These are phyloP conservation scores for Beroe forskalii DNA, from an alignment of 37 sponge, comb jelly and placozoan species.

Conservation along the genomic window DNA sequence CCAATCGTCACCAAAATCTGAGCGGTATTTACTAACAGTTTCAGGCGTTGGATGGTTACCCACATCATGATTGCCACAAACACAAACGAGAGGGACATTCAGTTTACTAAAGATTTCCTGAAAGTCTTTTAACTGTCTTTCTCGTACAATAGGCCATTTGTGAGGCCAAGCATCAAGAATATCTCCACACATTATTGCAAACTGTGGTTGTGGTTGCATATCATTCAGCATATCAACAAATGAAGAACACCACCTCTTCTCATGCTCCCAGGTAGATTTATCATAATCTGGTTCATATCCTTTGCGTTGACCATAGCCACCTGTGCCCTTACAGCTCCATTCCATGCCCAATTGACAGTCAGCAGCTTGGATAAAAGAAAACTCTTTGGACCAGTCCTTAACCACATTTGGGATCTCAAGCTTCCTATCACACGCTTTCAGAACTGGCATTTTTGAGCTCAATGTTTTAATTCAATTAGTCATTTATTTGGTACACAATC, in stretches of 20 bases:
- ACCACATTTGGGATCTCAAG: not conserved
- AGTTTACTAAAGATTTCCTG: not conserved
- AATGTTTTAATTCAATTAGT: too few species aligned
- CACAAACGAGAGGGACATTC: slow-evolving; percentile 38
- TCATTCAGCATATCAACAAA: slow-evolving; percentile 43
- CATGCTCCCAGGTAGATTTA: slow-evolving; percentile 24
- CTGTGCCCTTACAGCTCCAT: not conserved
- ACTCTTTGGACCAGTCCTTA: slow-evolving; percentile 9
- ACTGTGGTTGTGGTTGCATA: slow-evolving; percentile 21
- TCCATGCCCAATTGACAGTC: slow-evolving; percentile 60
- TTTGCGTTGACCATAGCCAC: slow-evolving; percentile 2
- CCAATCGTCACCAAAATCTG: slow-evolving; percentile 66
- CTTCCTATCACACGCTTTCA: not conserved
- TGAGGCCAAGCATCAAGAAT: slow-evolving; percentile 61
- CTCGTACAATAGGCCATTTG: not conserved
- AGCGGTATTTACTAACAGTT: slow-evolving; percentile 4
- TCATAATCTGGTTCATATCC: slow-evolving; percentile 26
- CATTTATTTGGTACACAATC: too few species aligned
- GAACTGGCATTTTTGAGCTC: slow-evolving; percentile 53
- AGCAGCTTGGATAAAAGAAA: slow-evolving; percentile 47
- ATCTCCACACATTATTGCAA: slow-evolving; percentile 64
- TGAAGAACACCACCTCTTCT: slow-evolving; percentile 37
- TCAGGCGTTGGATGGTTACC: slow-evolving; percentile 41
- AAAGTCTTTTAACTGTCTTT: slow-evolving; percentile 39
- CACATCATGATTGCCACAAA: slow-evolving; percentile 65